Percentiles rank a stretch among this genome's conserved stretches.
Evolutionary conservation across 1,140 invertebrate genomes (phyloP).

Genomic region (Zaprionus inermis): DNA sequence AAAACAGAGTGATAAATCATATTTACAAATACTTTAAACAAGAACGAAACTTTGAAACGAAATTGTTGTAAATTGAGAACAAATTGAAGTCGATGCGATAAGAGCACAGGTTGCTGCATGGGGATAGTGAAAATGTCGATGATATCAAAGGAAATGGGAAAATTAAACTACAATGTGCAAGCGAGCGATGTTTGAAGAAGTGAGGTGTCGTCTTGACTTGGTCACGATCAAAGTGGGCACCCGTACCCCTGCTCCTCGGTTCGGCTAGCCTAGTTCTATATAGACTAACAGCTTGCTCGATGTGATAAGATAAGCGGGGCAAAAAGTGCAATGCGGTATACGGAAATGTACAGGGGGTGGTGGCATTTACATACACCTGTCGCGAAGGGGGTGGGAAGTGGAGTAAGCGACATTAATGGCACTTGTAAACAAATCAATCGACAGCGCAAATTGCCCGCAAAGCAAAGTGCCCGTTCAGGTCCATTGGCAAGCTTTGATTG

Average conservation of each 20-base stretch:
- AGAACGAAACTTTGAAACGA: conserved; percentile 51
- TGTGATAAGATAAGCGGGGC: conserved; percentile 62
- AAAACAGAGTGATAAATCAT: conserved; percentile 50
- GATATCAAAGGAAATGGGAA: conserved; percentile 73
- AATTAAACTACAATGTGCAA: conserved; percentile 59
- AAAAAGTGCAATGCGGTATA: conserved; percentile 35
- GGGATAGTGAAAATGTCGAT: conserved; percentile 23
- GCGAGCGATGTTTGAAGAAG: conserved; percentile 10
- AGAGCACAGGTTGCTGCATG: too few species aligned
- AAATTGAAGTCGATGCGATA: conserved; percentile 75
- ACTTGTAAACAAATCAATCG: conserved; percentile 80
- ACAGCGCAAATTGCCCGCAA: conserved; percentile 70
- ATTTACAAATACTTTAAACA: conserved; percentile 60
- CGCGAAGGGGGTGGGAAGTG: not conserved
- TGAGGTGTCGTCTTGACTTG: not conserved
- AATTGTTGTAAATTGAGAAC: conserved; percentile 83
- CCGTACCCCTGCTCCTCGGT: conserved; percentile 10
- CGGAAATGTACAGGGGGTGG: conserved; percentile 49
- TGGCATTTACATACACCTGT: conserved; percentile 67
- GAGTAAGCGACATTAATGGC: conserved; percentile 65
- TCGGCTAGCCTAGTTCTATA: not conserved
- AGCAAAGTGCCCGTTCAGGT: conserved; percentile 59
- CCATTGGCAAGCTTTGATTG: conserved; percentile 59
- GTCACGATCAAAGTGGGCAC: conserved; percentile 61
- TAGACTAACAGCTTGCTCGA: conserved; percentile 18